phyloP scores from a whole-genome alignment of 2,888 invertebrate species.

The Cactoblastis cactorum region DNA sequence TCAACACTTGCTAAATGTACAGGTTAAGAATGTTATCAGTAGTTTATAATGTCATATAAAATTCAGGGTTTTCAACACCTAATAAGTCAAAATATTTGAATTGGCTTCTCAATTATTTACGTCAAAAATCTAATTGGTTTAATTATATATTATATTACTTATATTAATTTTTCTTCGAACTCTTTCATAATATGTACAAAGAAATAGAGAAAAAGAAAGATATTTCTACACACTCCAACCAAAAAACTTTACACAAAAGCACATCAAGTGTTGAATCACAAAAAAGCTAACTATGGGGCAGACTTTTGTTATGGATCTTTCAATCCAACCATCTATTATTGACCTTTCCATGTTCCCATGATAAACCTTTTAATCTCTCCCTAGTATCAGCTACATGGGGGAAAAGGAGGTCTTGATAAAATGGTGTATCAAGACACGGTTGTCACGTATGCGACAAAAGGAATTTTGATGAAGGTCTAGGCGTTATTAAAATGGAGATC shows the following conservation, averaged over 20 bases:
- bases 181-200: too few relatives aligned
- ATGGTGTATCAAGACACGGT: slow-evolving; percentile 36
- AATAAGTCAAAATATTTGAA: too few relatives aligned
- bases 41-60: too few relatives aligned
- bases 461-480: slow-evolving; percentile 55
- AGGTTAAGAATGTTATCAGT: too few relatives aligned
- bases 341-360: slow-evolving; percentile 28
- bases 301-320: slow-evolving; percentile 23
- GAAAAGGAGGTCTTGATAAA: slow-evolving; percentile 29
- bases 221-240: not conserved
- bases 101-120: too few relatives aligned
- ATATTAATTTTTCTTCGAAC: too few relatives aligned
- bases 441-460: slow-evolving; percentile 59
- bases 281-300: slow-evolving; percentile 22
- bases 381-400: slow-evolving; percentile 19
- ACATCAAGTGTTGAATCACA: slow-evolving; percentile 12
- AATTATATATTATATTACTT: too few relatives aligned
- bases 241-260: not conserved
- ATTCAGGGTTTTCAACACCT: too few relatives aligned
- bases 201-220: too few relatives aligned
- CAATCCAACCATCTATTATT: slow-evolving; percentile 19
- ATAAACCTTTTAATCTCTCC: slow-evolving; percentile 23
- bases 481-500: slow-evolving; percentile 56
- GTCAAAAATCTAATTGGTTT: too few relatives aligned
- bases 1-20: too few relatives aligned